Evolutionary conservation across 2,113 vertebrate genomes (phyloP).

Genomic region (Macquaria ambigua): DNA sequence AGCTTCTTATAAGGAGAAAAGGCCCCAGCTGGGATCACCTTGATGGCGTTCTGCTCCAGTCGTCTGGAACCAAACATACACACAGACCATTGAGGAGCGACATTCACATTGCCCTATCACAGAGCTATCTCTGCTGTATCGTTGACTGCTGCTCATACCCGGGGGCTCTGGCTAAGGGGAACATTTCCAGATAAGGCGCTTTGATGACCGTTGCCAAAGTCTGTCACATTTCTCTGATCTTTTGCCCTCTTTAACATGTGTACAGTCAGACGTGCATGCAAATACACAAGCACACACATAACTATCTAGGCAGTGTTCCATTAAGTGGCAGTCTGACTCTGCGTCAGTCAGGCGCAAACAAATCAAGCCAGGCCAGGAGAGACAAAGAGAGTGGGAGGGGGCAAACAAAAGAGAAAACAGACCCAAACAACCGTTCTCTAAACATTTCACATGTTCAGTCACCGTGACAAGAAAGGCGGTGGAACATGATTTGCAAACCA

Average conservation of each 20-base stretch:
- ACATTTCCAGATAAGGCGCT: conserved; percentile 70
- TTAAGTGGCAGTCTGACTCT: conserved; percentile 54
- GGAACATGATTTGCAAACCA: conserved; percentile 64
- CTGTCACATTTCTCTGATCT: conserved; percentile 67
- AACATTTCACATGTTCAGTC: conserved; percentile 64
- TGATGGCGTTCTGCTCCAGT: conserved; percentile 98
- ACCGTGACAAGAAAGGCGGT: conserved; percentile 41
- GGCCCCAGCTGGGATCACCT: conserved; percentile 95
- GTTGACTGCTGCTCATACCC: conserved; percentile 54
- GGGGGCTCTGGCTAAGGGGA: conserved; percentile 46
- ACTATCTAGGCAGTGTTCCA: conserved; percentile 65
- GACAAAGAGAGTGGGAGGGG: conserved; percentile 12
- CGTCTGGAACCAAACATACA: conserved; percentile 89
- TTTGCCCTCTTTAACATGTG: conserved; percentile 56
- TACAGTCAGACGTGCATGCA: conserved; percentile 26
- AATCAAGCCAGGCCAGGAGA: conserved; percentile 11
- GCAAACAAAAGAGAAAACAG: conserved; percentile 31
- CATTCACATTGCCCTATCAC: conserved; percentile 70
- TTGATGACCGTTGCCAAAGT: conserved; percentile 68
- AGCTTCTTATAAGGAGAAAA: conserved; percentile 98
- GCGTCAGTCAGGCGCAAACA: conserved; percentile 28
- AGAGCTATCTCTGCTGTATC: conserved; percentile 50
- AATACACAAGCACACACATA: conserved; percentile 22
- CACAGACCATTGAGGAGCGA: conserved; percentile 70
- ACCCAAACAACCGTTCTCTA: conserved; percentile 41